phyloP scores from a whole-genome alignment of 2,797 vertebrate genomes.

The Lateolabrax maculatus region DNA sequence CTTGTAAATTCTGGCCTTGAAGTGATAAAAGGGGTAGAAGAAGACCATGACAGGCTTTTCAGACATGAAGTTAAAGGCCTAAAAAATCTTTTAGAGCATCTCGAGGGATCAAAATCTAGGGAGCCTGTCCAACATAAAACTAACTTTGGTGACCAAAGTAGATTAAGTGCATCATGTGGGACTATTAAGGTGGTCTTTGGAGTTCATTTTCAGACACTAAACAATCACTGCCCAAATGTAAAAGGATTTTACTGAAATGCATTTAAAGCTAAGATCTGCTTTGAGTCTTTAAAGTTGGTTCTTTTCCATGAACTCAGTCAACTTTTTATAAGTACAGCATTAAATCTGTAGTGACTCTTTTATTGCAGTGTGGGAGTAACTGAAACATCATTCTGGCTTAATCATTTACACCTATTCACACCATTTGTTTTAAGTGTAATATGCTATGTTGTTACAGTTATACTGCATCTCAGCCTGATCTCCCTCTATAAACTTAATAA shows the following conservation, averaged over 20 bases:
- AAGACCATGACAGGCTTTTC: constrained; percentile 1
- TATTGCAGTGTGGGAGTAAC: constrained; percentile 54
- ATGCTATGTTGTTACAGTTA: constrained; percentile 30
- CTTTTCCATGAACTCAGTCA: constrained; percentile 47
- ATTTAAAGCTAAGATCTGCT: not conserved
- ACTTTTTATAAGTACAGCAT: constrained; percentile 43
- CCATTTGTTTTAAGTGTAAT: constrained; percentile 55
- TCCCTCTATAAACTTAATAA: constrained; percentile 52
- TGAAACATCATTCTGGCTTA: constrained; percentile 39
- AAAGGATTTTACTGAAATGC: not conserved
- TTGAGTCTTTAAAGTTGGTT: not conserved
- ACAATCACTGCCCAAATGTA: too few relatives aligned
- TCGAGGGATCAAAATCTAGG: constrained; percentile 20
- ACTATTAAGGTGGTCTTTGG: not conserved
- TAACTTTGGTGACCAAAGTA: constrained; percentile 7
- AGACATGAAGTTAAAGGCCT: not conserved
- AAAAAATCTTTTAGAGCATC: constrained; percentile 1
- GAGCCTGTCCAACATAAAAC: constrained; percentile 1
- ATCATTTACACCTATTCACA: constrained; percentile 65
- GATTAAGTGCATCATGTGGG: constrained; percentile 13
- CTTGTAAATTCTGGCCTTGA: not conserved
- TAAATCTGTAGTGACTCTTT: constrained; percentile 58
- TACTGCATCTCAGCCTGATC: constrained; percentile 54
- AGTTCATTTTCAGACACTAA: constrained; percentile 22
- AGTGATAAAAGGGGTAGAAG: constrained; percentile 22